A percentile compares a stretch with the other conserved stretches of the same genome.
phyloP scores from a whole-genome alignment of 2,113 vertebrate species.

The Calidris pygmaea region DNA sequence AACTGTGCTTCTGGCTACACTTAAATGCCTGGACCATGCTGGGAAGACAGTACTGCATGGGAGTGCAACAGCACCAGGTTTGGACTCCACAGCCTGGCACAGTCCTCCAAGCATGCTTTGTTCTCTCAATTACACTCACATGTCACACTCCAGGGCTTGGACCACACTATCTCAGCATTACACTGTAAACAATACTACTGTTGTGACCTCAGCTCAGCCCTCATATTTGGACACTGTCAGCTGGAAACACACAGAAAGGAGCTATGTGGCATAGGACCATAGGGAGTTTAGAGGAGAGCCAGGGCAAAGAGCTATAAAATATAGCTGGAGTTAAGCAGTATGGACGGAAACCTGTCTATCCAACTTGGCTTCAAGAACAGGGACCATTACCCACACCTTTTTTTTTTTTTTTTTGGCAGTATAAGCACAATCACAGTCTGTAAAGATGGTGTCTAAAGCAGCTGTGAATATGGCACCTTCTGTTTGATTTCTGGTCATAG shows the following conservation, averaged over 20 bases:
- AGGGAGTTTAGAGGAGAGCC: background rate
- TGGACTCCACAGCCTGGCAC: background rate
- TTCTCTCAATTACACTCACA: background rate
- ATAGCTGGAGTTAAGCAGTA: background rate
- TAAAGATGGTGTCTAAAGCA: background rate
- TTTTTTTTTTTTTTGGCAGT: background rate
- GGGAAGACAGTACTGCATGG: background rate
- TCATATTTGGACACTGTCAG: background rate
- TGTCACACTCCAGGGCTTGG: background rate
- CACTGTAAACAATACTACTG: background rate
- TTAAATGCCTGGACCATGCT: background rate
- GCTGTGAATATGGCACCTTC: background rate
- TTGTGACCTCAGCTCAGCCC: background rate
- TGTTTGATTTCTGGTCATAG: background rate
- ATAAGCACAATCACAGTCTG: background rate
- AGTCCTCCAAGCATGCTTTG: background rate
- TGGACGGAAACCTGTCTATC: background rate
- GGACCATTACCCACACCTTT: background rate
- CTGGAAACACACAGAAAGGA: background rate
- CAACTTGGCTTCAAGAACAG: background rate
- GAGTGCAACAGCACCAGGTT: rapidly evolving
- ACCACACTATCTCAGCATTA: background rate
- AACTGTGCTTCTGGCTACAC: background rate
- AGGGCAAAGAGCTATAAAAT: background rate
- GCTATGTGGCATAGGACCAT: background rate